Percentiles rank a stretch among this genome's conserved stretches.
These are phyloP conservation scores for Rafetus swinhoei DNA, from an alignment of 2,113 vertebrate genomes.

Conservation along the genomic window DNA sequence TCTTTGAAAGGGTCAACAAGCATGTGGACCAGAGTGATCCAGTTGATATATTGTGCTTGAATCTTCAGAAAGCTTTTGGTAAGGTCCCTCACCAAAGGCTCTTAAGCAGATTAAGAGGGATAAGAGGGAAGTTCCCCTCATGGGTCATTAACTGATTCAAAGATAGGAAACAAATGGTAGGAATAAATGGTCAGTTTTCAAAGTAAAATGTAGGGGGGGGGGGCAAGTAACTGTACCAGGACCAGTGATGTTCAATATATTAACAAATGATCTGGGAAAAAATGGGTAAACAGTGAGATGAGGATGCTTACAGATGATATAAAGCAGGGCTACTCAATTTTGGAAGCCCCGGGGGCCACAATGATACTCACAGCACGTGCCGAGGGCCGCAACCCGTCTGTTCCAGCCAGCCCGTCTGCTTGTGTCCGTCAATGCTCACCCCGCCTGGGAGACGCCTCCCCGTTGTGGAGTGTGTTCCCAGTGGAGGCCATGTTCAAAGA, in stretches of 20 bases:
- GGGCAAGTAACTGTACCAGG: not conserved
- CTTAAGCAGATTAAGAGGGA: not conserved
- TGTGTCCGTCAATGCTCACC: too few species aligned
- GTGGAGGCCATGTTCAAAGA: too few species aligned
- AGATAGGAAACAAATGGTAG: not conserved
- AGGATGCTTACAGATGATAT: too few species aligned
- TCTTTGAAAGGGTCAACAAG: not conserved
- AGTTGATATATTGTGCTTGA: not conserved
- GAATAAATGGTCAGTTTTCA: not conserved
- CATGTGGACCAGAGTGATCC: not conserved
- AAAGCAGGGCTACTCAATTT: too few species aligned
- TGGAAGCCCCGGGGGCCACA: too few species aligned
- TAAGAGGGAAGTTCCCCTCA: not conserved
- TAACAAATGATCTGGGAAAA: too few species aligned
- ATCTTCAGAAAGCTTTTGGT: not conserved
- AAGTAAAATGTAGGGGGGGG: not conserved
- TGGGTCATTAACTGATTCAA: not conserved
- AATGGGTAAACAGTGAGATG: too few species aligned
- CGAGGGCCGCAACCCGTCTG: too few species aligned
- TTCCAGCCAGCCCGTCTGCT: too few species aligned
- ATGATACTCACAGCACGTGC: too few species aligned
- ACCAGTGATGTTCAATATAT: not conserved
- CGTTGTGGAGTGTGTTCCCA: too few species aligned
- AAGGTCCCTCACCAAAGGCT: not conserved
- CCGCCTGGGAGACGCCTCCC: too few species aligned